Evolutionary conservation across 2,888 invertebrate species (phyloP).

Genomic region (Drosophila ustulata): DNA sequence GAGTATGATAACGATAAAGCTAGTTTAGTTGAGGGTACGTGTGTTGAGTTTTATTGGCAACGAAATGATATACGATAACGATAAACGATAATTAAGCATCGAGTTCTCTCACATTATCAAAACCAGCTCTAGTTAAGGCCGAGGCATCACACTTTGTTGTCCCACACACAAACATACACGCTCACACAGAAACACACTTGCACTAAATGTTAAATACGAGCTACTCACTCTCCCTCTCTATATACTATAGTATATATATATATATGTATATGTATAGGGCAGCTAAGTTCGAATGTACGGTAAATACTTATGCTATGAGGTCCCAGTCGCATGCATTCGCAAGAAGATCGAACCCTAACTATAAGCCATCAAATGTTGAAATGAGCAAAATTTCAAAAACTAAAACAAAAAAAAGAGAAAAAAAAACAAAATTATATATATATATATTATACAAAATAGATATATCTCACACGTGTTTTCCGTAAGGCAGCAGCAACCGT

Average conservation of each 20-base stretch:
- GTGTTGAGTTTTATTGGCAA: conserved; percentile 78
- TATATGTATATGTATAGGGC: conserved; percentile 23
- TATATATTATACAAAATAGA: conserved; percentile 10
- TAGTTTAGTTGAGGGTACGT: conserved; percentile 66
- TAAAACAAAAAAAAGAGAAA: background rate
- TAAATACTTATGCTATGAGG: conserved; percentile 58
- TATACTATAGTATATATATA: background rate
- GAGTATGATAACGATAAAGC: conserved; percentile 42
- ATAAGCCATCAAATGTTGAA: conserved; percentile 68
- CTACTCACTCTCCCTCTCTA: conserved; percentile 48
- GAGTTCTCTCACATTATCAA: conserved; percentile 37
- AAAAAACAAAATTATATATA: conserved; percentile 16
- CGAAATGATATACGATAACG: conserved; percentile 56
- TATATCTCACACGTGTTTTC: conserved; percentile 57
- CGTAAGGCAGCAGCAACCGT: conserved; percentile 50
- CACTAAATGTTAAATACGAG: conserved; percentile 76
- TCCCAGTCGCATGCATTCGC: conserved; percentile 69
- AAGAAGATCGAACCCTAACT: conserved; percentile 41
- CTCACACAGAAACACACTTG: conserved; percentile 37
- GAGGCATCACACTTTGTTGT: conserved; percentile 71
- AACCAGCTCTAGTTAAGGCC: conserved; percentile 58
- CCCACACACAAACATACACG: conserved; percentile 38
- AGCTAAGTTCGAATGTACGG: conserved; percentile 36
- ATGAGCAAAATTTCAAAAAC: conserved; percentile 61
- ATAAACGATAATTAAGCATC: conserved; percentile 48